A percentile compares a stretch with the other conserved stretches of the same genome.
Conservation (phyloP, 2,888 invertebrate species). For the Rotaria macrura region DNA sequence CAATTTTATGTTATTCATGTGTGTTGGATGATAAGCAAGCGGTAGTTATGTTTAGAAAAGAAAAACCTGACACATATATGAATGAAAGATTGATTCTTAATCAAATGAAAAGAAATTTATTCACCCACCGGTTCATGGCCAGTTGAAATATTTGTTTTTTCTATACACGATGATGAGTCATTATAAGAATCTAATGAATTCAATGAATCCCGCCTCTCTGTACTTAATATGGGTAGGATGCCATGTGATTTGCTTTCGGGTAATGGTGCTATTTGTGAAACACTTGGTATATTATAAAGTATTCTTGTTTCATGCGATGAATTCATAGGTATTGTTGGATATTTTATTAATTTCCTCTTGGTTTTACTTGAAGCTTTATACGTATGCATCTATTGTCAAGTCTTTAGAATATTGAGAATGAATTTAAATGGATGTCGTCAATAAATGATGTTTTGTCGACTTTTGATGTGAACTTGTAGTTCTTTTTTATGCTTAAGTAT, state of each 20-base stretch:
- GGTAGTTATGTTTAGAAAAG: no score
- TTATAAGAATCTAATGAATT: background rate
- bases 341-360: background rate
- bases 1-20: no score
- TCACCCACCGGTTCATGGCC: background rate
- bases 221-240: background rate
- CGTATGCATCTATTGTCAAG: background rate
- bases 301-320: background rate
- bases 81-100: no score
- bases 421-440: no score
- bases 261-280: background rate
- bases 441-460: no score
- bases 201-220: background rate
- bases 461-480: background rate
- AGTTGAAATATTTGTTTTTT: background rate
- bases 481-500: background rate
- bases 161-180: background rate
- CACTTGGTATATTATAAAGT: constrained; percentile 5
- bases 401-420: no score
- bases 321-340: background rate
- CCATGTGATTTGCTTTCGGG: background rate
- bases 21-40: no score
- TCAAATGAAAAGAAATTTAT: background rate
- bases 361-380: background rate
- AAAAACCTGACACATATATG: no score